These are phyloP conservation scores for Dicranocentrus wangi DNA, from an alignment of 2,888 invertebrate species.

Conservation along the genomic window DNA sequence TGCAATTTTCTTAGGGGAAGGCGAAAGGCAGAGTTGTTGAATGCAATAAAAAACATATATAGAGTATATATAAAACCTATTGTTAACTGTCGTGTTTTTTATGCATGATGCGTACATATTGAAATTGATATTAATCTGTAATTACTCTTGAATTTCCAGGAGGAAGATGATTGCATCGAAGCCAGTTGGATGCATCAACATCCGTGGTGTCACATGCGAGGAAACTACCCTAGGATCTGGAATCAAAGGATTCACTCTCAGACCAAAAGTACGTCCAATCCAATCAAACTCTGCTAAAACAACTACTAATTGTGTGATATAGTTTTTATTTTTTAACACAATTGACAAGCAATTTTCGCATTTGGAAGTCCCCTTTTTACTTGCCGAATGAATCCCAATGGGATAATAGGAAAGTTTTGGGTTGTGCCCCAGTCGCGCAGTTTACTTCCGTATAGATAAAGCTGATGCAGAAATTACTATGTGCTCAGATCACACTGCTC, in stretches of 20 bases:
- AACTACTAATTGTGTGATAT: too few species aligned
- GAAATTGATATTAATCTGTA: constrained; percentile 1
- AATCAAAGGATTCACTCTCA: constrained; percentile 71
- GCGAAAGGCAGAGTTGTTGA: not conserved
- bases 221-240: constrained; percentile 69
- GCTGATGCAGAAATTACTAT: constrained; percentile 39
- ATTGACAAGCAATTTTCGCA: too few species aligned
- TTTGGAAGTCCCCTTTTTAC: too few species aligned
- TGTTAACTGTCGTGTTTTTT: not conserved
- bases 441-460: constrained; percentile 55
- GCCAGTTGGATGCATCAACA: constrained; percentile 71
- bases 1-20: not conserved
- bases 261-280: constrained; percentile 71
- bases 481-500: not conserved
- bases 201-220: constrained; percentile 71
- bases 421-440: too few species aligned
- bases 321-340: too few species aligned
- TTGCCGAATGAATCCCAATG: too few species aligned
- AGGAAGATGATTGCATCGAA: constrained; percentile 69
- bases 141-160: constrained; percentile 56
- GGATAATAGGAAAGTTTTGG: too few species aligned
- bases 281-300: too few species aligned
- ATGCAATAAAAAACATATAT: too few species aligned
- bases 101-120: not conserved
- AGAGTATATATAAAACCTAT: not conserved